Evolutionary conservation across 2,888 invertebrate genomes (phyloP), one percentile per base, ranked within the genome.

Genomic region (Steinernema carpocapsae): DNA sequence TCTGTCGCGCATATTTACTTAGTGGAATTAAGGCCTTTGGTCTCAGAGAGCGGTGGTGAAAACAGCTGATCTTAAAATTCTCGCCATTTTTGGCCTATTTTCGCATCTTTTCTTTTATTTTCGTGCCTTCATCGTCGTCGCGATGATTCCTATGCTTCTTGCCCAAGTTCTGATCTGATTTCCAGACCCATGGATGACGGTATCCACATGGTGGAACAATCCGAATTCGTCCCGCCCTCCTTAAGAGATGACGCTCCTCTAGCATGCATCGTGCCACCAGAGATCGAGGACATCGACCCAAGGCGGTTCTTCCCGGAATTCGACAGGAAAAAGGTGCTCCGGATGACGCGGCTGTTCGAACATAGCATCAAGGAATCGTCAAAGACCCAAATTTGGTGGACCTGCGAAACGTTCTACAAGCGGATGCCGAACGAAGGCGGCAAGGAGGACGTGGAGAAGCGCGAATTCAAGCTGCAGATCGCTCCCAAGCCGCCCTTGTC

Each of bases 281-380:
- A 79, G 45, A 71, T 85, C 7, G 82, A 85, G 70, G 76, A 76
- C 10, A 79, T 86, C 37, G 86, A 86, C 77, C 86, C 86, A 7
- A 78, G 83, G 83, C 93, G 94, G 86, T 88, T 97, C 4, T 99
- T 99, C 89, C 95, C 96, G 0, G 97, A 97, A 88, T 99, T 97
- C 89, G 91, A 94, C 71, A 92, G 93, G 29, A 94, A 94, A 83
- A 93, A 94, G 89, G 92, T 92, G 83, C 90, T 99, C 19, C 90
- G 97, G 70, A 99, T 99, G 89, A 94, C 96, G 0, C 92, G 96
- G 14, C 90, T 99, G 0, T 97, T 99, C 89, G 95, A 95, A 0
- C 94, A 94, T 0, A 95, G 95, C 0, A 96, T 95, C 88, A 92
- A 94, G 0, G 93, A 93, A 1, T 76, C 81, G 4, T 78, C 81